Evolutionary conservation across 2,797 vertebrate species (phyloP).

Genomic region (Selene dorsalis): DNA sequence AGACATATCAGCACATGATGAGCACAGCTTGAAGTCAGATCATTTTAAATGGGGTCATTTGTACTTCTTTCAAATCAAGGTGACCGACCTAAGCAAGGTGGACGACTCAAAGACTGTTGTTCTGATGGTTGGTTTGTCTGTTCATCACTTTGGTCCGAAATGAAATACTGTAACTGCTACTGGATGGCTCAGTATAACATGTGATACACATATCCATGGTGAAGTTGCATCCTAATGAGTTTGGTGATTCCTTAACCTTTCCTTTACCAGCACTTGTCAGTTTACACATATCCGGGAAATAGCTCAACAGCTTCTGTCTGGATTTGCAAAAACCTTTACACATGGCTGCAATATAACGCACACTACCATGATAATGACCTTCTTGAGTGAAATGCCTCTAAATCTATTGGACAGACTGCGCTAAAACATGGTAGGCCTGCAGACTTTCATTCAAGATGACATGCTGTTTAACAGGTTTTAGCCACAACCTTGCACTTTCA

Average conservation of each 20-base stretch:
- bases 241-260: neutral
- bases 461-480: neutral
- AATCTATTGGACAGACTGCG: neutral
- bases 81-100: neutral
- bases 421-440: neutral
- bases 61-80: neutral
- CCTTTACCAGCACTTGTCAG: neutral
- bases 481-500: neutral
- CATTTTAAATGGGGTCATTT: conserved; percentile 5
- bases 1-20: too few relatives aligned
- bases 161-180: neutral
- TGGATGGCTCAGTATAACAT: neutral
- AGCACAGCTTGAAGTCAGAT: neutral
- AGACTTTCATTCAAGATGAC: neutral
- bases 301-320: neutral
- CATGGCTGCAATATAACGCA: neutral
- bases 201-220: neutral
- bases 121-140: neutral
- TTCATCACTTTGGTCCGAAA: neutral
- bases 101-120: too few relatives aligned
- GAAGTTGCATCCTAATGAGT: neutral
- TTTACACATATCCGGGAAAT: neutral
- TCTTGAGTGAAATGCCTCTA: neutral
- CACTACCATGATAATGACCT: neutral
- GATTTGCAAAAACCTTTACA: neutral